Evolutionary conservation across 2,797 vertebrate genomes (phyloP), one percentile per base, ranked within the genome.

Genomic region (Typhlichthys subterraneus): DNA sequence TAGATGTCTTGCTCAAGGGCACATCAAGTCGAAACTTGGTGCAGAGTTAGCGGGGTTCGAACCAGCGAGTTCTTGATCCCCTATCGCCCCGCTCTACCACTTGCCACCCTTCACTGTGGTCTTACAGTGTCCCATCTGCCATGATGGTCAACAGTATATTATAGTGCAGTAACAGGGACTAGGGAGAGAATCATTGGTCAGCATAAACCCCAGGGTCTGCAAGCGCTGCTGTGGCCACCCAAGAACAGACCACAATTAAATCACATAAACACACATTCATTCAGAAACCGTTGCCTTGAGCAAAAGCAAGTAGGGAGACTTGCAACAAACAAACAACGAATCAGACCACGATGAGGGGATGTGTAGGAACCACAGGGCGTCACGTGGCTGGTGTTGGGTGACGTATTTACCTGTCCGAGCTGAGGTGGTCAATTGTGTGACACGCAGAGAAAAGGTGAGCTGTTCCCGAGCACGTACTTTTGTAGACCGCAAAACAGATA

Each of bases 251-350:
- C 52, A 42, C 59, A 69, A 80, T 79, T 83, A 83, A 87, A 85
- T 89, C 82, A 82, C 73, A 60, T 46, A 63, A 70, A 51, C 59
- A 69, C 62, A 70, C 70, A 71, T 72, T 42, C 71, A 71, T 65
- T 85, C 59, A 59, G 15, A 81, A 65, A 72, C 69, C 45, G 61
- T 79, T 65, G 66, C 79, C 80, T 88, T 86, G 79, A 86, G 76
- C 62, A 81, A 80, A 84, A 80, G 77, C 75, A 82, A 75, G 66
- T 62, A 47, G 49, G 57, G 75, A 75, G 63, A 63, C 59, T 23
- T 23, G 59, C 61, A 60, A 74, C 58, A 79, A 83, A 81, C 61
- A 79, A 77, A 75, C 67, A 69, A 68, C 61, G 73, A 69, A 81
- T 76, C 61, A 68, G n/a, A 78, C 23, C 23, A 23, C 23, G 23